Base-by-base conservation (phyloP, 2,113 vertebrate species). In the Ptilonorhynchus violaceus region DNA sequence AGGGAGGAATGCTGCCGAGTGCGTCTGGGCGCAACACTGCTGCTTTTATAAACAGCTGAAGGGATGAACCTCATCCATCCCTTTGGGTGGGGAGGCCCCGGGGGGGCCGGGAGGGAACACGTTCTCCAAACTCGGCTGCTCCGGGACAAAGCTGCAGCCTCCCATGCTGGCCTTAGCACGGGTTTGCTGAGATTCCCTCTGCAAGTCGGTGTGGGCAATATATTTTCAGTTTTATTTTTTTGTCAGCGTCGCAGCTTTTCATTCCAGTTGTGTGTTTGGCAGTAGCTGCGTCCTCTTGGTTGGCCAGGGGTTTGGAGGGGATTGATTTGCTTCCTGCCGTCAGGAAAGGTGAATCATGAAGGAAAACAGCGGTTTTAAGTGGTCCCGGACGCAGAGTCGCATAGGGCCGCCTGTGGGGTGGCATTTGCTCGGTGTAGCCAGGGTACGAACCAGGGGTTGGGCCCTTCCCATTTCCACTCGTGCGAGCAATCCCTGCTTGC, bases 41-140 rank as follows among this genome's bases (percentile, higher is more conserved):
- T 85, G 92, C 15, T 95, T 92, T 97, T 97, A 93, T 94, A 97
- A 97, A 97, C 95, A 97, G 97, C 97, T 77, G 79, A 91, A 93
- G 79, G 86, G 95, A 87, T 67, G 23, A 92, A 88, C 85, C 91
- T 95, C 82, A n/a, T 86, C 94, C 85, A 8, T 66, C 72, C 79
- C 72, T 69, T 87, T 94, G 96, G 63, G 89, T 81, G 95, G 89
- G 92, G 89, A 92, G 91, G 86, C 70, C 56, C 75, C 10, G 8
- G 33, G 67, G 31, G 39, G 2, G 19, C 21, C 3, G n/a, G 59
- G 67, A 58, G 79, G 83, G 78, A 70, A 17, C 35, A 8, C 10
- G 3, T 67, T 90, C 76, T 87, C 70, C 49, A 21, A 91, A 55
- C 85, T 75, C 11, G 3, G 66, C 88, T 85, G 72, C 69, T 70